A percentile compares a stretch with the other conserved stretches of the same genome.
Conservation (phyloP, 2,888 invertebrate species). For the Latheticus oryzae region DNA sequence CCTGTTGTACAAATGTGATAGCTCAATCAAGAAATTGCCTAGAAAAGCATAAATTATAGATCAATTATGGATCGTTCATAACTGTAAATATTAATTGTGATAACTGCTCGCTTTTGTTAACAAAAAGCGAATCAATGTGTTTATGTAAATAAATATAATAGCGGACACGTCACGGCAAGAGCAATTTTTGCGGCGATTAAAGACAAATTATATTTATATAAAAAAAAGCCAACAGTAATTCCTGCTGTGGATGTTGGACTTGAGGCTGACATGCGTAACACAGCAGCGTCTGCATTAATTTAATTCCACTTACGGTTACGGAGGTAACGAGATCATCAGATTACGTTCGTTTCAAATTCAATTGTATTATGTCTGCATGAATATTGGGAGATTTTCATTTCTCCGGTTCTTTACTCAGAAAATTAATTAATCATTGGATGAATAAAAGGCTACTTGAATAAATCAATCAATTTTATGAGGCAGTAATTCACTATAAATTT, state of each 20-base stretch:
- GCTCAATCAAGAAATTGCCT: slow-evolving; percentile 17
- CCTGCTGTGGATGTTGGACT: slow-evolving; percentile 23
- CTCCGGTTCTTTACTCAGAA: background rate
- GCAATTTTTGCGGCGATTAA: slow-evolving; percentile 2
- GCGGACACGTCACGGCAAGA: slow-evolving; percentile 8
- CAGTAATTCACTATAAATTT: slow-evolving; percentile 25
- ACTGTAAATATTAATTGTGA: slow-evolving; percentile 1
- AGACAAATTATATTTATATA: slow-evolving; percentile 2
- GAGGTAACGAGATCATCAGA: slow-evolving; percentile 19
- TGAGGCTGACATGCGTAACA: slow-evolving; percentile 38
- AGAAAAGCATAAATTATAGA: slow-evolving; percentile 3
- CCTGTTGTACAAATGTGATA: slow-evolving; percentile 9
- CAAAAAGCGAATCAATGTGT: background rate
- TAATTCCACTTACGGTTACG: slow-evolving; percentile 33
- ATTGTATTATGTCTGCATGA: slow-evolving; percentile 1
- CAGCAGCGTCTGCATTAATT: slow-evolving; percentile 40
- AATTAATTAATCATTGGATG: slow-evolving; percentile 14
- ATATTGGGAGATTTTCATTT: slow-evolving; percentile 3
- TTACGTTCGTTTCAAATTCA: slow-evolving; percentile 15
- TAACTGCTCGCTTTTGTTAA: slow-evolving; percentile 2
- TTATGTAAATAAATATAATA: slow-evolving; percentile 17
- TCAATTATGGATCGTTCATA: slow-evolving; percentile 9
- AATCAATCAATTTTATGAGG: slow-evolving; percentile 33
- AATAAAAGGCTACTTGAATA: slow-evolving; percentile 15
- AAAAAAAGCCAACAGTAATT: slow-evolving; percentile 21